phyloP scores from a whole-genome alignment of 1,140 invertebrate species.

The Cheumatopsyche charites region DNA sequence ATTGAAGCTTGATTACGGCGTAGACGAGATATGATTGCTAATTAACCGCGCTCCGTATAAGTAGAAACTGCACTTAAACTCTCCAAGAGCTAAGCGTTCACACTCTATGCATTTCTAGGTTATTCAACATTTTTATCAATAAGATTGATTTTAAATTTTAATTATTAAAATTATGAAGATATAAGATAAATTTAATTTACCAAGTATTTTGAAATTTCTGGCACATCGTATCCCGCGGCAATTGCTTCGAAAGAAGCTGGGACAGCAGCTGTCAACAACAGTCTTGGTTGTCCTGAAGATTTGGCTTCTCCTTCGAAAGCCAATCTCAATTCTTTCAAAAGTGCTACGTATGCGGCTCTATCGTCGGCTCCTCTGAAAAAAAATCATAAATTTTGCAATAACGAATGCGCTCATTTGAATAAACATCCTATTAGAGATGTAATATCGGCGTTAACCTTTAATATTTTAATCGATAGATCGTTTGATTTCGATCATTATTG shows the following conservation, averaged over 20 bases:
- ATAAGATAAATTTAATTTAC: slow-evolving; percentile 48
- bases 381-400: background rate
- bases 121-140: too few relatives aligned
- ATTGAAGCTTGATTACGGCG: too few relatives aligned
- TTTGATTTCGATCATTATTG: too few relatives aligned
- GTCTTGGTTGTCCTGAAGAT: slow-evolving; percentile 75
- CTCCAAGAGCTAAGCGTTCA: too few relatives aligned
- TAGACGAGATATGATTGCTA: too few relatives aligned
- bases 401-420: background rate
- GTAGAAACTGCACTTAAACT: too few relatives aligned
- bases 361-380: slow-evolving; percentile 78
- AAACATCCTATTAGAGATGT: background rate
- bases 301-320: slow-evolving; percentile 91
- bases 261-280: slow-evolving; percentile 88
- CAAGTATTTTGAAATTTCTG: slow-evolving; percentile 91
- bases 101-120: too few relatives aligned
- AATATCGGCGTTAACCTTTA: background rate
- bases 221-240: slow-evolving; percentile 91
- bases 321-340: slow-evolving; percentile 81
- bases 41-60: too few relatives aligned
- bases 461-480: too few relatives aligned
- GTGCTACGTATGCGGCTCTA: slow-evolving; percentile 77
- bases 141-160: background rate
- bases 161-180: background rate
- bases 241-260: slow-evolving; percentile 92